These are phyloP conservation scores for Siderastrea radians DNA, from an alignment of 92 coral and sea anemone genomes.

Conservation along the genomic window DNA sequence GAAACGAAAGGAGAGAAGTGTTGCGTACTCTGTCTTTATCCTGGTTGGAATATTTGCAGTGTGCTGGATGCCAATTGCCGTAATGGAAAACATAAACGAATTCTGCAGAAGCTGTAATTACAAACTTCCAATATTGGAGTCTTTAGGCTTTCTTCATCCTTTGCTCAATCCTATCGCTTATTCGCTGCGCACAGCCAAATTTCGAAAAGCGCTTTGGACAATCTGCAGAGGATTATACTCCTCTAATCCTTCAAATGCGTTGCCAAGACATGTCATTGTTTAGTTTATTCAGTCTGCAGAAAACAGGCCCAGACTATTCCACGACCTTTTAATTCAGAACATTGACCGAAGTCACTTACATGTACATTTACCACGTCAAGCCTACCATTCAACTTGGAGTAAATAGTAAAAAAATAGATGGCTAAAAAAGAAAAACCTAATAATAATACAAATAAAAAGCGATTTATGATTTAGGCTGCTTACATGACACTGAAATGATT, in stretches of 20 bases:
- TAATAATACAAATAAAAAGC: too few relatives aligned
- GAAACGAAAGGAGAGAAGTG: constrained; percentile 16
- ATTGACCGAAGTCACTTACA: too few relatives aligned
- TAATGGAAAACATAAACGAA: not conserved
- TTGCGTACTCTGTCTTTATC: not conserved
- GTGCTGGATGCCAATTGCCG: not conserved
- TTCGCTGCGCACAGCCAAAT: constrained; percentile 12
- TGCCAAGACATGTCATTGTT: not conserved
- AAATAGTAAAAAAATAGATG: too few relatives aligned
- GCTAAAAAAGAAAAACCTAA: too few relatives aligned
- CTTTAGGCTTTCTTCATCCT: constrained; percentile 7
- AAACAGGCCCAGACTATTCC: not conserved
- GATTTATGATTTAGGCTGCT: too few relatives aligned
- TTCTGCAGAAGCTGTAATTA: not conserved
- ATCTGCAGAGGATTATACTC: not conserved
- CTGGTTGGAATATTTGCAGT: constrained; percentile 3
- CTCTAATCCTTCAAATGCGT: not conserved
- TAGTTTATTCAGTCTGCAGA: not conserved
- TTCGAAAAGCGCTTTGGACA: constrained; percentile 6
- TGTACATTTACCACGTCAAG: too few relatives aligned
- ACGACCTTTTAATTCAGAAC: too few relatives aligned
- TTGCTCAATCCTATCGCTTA: constrained; percentile 27
- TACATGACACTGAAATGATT: too few relatives aligned
- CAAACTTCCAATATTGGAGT: not conserved
- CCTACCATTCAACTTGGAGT: too few relatives aligned